Percentiles rank a stretch among this genome's conserved stretches.
phyloP scores from a whole-genome alignment of 2,797 vertebrate genomes.

The Poeciliopsis paucimaculata region DNA sequence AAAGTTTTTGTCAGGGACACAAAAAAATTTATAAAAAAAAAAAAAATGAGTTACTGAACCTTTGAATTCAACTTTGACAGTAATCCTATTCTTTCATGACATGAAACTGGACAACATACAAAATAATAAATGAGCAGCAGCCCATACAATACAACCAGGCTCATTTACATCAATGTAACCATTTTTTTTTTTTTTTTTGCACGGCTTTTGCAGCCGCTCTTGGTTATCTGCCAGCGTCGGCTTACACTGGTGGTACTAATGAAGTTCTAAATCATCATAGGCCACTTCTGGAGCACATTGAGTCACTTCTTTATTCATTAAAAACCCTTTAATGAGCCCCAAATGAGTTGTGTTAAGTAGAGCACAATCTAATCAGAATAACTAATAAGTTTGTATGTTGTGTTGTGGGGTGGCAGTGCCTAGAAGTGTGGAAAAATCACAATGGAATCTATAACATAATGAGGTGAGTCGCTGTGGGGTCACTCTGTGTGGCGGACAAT shows the following conservation, averaged over 20 bases:
- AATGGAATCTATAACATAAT: conserved; percentile 30
- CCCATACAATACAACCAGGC: conserved; percentile 34
- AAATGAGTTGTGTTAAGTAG: conserved; percentile 67
- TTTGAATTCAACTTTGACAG: not conserved
- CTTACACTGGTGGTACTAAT: conserved; percentile 61
- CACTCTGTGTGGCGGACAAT: conserved; percentile 20
- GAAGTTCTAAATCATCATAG: conserved; percentile 65
- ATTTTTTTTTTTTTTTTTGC: not conserved
- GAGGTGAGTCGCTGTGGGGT: conserved; percentile 12
- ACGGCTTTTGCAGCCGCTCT: conserved; percentile 45
- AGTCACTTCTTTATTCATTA: conserved; percentile 64
- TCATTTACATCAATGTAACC: conserved; percentile 32
- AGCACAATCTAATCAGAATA: conserved; percentile 59
- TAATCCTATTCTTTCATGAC: not conserved
- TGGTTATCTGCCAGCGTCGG: conserved; percentile 48
- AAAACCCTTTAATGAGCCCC: conserved; percentile 73
- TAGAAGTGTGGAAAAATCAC: conserved; percentile 44
- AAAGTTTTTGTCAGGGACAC: not conserved
- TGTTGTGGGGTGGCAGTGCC: conserved; percentile 24
- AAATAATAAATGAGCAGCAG: conserved; percentile 21
- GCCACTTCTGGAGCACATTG: conserved; percentile 64
- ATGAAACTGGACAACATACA: not conserved
- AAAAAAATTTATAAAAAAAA: not conserved
- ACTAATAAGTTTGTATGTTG: conserved; percentile 39
- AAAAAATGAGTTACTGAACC: not conserved